A percentile compares a stretch with the other conserved stretches of the same genome.
Evolutionary conservation across 92 coral and sea anemone genomes (phyloP).

Genomic region (Paramuricea clavata): DNA sequence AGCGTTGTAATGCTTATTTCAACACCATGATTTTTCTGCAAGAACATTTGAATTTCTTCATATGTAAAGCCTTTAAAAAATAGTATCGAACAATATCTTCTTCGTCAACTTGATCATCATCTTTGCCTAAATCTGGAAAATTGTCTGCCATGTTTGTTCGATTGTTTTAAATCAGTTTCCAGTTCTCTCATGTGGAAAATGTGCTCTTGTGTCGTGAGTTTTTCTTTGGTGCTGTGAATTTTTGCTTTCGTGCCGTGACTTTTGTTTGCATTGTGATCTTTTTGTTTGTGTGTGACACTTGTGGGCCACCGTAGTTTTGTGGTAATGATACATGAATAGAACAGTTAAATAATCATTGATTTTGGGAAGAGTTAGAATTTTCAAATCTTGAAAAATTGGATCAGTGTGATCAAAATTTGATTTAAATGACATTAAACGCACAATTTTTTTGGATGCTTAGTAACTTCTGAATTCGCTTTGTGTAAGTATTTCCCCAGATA

Average conservation of each 20-base stretch:
- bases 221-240: background rate
- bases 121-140: background rate
- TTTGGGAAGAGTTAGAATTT: too few species aligned
- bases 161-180: background rate
- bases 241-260: background rate
- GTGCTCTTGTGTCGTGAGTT: background rate
- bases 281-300: background rate
- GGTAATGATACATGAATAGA: too few species aligned
- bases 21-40: conserved; percentile 39
- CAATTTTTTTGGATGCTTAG: too few species aligned
- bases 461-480: too few species aligned
- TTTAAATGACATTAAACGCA: too few species aligned
- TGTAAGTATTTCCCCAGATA: too few species aligned
- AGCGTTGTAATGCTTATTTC: conserved; percentile 50
- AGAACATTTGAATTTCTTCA: conserved; percentile 47
- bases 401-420: too few species aligned
- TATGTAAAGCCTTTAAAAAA: conserved; percentile 20
- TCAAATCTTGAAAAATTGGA: too few species aligned
- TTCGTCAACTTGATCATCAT: conserved; percentile 25
- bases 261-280: background rate
- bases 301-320: too few species aligned
- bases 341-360: too few species aligned
- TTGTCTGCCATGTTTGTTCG: conserved; percentile 12
- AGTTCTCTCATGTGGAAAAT: background rate
- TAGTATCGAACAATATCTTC: conserved; percentile 14